phyloP scores from a whole-genome alignment of 2,888 invertebrate genomes.

The Xanthostigma xanthostigma region DNA sequence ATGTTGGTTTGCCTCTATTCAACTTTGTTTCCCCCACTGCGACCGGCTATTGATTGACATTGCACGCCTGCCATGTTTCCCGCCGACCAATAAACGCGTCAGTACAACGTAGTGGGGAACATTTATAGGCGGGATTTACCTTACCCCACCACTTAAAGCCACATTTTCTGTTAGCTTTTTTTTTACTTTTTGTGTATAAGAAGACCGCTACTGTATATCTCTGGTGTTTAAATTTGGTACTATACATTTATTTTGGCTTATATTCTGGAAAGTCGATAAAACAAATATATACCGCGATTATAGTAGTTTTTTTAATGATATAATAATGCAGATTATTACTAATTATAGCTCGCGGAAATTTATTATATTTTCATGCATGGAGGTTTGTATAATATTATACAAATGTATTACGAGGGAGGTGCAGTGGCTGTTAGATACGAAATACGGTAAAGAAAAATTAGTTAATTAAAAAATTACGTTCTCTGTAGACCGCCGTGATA shows the following conservation, averaged over 20 bases:
- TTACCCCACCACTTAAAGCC: neutral
- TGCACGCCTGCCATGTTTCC: slow-evolving; percentile 26
- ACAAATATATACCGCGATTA: too few species aligned
- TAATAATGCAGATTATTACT: neutral
- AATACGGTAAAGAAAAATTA: slow-evolving; percentile 1
- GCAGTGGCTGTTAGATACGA: neutral
- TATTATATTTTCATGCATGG: neutral
- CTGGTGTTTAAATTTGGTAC: neutral
- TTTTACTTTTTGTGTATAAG: neutral
- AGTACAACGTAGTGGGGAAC: slow-evolving; percentile 13
- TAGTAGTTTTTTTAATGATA: too few species aligned
- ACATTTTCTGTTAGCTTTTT: neutral
- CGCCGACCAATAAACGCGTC: slow-evolving; percentile 21
- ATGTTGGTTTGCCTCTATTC: neutral
- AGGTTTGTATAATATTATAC: neutral
- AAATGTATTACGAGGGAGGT: neutral
- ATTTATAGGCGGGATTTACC: neutral
- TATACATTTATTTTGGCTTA: neutral
- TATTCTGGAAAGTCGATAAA: neutral
- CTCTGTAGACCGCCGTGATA: too few species aligned
- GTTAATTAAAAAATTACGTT: neutral
- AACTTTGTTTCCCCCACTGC: slow-evolving; percentile 15
- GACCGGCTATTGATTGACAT: slow-evolving; percentile 22
- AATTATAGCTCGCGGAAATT: slow-evolving; percentile 1
- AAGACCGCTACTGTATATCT: neutral